These are phyloP conservation scores for Hypselothyrea guttata DNA, from an alignment of 2,888 invertebrate genomes.

Conservation along the genomic window DNA sequence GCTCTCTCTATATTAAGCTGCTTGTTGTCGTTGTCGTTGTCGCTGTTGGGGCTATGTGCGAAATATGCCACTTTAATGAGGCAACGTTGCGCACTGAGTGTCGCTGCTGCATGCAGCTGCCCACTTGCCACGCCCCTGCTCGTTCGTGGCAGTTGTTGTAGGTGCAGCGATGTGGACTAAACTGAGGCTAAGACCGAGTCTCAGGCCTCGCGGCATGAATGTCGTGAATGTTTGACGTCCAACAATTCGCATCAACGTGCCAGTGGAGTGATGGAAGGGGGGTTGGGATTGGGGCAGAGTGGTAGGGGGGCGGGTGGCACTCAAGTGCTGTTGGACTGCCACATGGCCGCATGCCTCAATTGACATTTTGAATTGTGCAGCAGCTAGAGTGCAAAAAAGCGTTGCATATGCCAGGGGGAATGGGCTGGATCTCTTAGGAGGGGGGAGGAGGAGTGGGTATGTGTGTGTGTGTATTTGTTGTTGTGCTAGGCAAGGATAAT, in stretches of 20 bases:
- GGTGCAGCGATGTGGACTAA: conserved; percentile 72
- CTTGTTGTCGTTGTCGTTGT: conserved; percentile 32
- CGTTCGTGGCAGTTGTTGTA: conserved; percentile 54
- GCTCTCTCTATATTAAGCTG: background rate
- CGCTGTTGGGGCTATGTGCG: conserved; percentile 63
- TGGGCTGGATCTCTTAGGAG: conserved; percentile 42
- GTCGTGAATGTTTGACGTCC: conserved; percentile 56
- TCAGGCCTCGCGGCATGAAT: conserved; percentile 42
- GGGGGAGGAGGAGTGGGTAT: conserved; percentile 6
- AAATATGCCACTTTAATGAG: conserved; percentile 76
- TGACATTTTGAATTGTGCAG: conserved; percentile 79
- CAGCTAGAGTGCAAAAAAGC: conserved; percentile 63
- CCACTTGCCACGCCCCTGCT: conserved; percentile 22
- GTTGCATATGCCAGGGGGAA: conserved; percentile 40
- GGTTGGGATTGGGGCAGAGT: background rate
- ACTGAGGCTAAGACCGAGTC: conserved; percentile 34
- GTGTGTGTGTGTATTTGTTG: conserved; percentile 36
- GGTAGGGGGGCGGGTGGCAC: conserved; percentile 34
- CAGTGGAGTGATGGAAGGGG: conserved; percentile 2
- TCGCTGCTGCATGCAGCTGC: conserved; percentile 23
- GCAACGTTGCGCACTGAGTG: conserved; percentile 71
- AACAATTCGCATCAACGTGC: conserved; percentile 49
- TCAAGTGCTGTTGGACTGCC: conserved; percentile 66
- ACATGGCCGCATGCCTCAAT: conserved; percentile 72
- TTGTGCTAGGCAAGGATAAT: conserved; percentile 73